Conservation (phyloP, 1,140 invertebrate genomes). For the Hyles euphorbiae region DNA sequence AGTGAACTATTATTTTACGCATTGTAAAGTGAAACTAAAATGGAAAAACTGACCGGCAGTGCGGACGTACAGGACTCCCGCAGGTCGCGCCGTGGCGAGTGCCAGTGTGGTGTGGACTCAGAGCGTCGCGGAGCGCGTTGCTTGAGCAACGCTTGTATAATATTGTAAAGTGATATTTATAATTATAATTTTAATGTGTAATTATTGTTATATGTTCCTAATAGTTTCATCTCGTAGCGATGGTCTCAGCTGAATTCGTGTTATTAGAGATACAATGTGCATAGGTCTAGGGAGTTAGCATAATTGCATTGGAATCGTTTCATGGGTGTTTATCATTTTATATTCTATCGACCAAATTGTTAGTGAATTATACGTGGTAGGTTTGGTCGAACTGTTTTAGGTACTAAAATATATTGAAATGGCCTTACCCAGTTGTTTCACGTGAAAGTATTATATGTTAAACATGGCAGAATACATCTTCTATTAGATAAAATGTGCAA, state of each 20-base stretch:
- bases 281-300: constrained; percentile 30
- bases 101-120: no score
- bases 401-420: background rate
- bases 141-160: constrained; percentile 44
- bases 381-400: constrained; percentile 3
- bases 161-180: constrained; percentile 67
- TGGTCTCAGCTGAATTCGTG: constrained; percentile 39
- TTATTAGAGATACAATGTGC: constrained; percentile 12
- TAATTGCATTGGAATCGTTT: constrained; percentile 31
- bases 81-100: no score
- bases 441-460: background rate
- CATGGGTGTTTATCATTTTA: constrained; percentile 21
- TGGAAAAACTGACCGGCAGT: constrained; percentile 15
- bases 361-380: constrained; percentile 8
- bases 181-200: constrained; percentile 60
- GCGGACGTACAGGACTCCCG: constrained; percentile 4
- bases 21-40: constrained; percentile 21
- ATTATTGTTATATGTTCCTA: constrained; percentile 73
- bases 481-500: constrained; percentile 64
- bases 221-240: constrained; percentile 56
- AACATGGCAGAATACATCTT: constrained; percentile 1
- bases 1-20: constrained; percentile 19
- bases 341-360: constrained; percentile 1
- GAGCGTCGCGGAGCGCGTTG: background rate
- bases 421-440: no score